Base-by-base conservation (phyloP, 2,888 invertebrate genomes). In the Dasysyrphus albostriatus region DNA sequence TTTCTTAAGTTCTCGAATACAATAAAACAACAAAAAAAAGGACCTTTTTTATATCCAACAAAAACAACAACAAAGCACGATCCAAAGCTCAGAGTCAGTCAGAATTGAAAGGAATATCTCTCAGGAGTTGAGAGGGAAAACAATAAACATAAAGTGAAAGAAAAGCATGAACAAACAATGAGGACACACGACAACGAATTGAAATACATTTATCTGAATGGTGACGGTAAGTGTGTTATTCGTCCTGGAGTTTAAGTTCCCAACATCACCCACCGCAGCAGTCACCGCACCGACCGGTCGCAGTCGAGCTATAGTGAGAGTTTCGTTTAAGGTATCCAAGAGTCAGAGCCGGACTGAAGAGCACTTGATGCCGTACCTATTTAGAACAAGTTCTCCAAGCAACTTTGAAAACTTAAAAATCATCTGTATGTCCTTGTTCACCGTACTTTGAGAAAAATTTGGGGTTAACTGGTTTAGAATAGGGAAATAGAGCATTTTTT, bases 131-230 rank as follows among this genome's bases (percentile, higher is more conserved):
- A 67, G 67, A 24, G 39, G 54, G 69, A 19, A 24, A 4, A 69
- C 54, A 69, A 54, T 51, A 54, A 49, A 69, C 54, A 54, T 54
- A 54, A 37, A 69, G 37, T 19, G 24, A 69, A 69, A n/a, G 69
- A 54, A 69, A 69, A 63, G 51, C 61, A 80, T 70, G 75, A 84
- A 63, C 69, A 63, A 81, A 84, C 59, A 54, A 51, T 29, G 29
- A 84, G 76, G 76, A 76, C 84, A 83, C 83, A 75, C 65, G 65
- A 67, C 65, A 54, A 47, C 19, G 65, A 84, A 81, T 84, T 84
- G 84, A 84, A 84, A 84, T 81, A 84, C 84, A 84, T 84, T 81
- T 81, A 80, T 81, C 76, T 81, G 81, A 84, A 80, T 84, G 80
- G 80, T 24, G 39, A 49, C 37, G 61, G 44, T 79, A 74, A 47